These are phyloP conservation scores for Grus americana DNA, from an alignment of 2,113 vertebrate species.

Conservation along the genomic window DNA sequence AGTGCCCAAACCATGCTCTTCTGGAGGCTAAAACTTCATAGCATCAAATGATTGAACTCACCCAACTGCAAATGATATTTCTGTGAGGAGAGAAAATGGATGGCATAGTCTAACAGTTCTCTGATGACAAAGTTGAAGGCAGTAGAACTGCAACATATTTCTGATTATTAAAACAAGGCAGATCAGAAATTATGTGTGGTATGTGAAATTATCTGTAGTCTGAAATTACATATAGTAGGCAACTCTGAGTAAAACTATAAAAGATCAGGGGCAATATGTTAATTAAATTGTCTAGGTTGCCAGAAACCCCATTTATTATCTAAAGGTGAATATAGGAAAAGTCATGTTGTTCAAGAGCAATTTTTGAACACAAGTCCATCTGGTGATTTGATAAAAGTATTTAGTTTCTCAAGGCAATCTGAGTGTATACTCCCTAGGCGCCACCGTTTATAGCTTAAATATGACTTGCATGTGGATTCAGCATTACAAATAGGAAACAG, in stretches of 20 bases:
- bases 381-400: slow-evolving; percentile 94
- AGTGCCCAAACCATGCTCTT: background rate
- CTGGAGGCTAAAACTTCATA: background rate
- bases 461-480: slow-evolving; percentile 90
- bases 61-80: background rate
- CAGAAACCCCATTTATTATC: background rate
- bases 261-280: background rate
- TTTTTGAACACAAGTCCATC: slow-evolving; percentile 80
- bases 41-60: background rate
- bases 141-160: background rate
- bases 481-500: slow-evolving; percentile 94
- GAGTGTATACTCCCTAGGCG: slow-evolving; percentile 83
- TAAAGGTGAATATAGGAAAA: slow-evolving; percentile 13
- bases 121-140: background rate
- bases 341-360: slow-evolving; percentile 35
- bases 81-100: background rate
- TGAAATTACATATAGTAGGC: background rate
- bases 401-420: slow-evolving; percentile 87
- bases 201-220: background rate
- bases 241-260: background rate
- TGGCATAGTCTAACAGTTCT: background rate
- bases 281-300: background rate
- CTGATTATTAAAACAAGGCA: background rate
- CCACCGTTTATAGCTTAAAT: slow-evolving; percentile 88
- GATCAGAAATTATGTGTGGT: background rate